Evolutionary conservation across 2,797 vertebrate genomes (phyloP).

Genomic region (Chlorospingus semifuscus): DNA sequence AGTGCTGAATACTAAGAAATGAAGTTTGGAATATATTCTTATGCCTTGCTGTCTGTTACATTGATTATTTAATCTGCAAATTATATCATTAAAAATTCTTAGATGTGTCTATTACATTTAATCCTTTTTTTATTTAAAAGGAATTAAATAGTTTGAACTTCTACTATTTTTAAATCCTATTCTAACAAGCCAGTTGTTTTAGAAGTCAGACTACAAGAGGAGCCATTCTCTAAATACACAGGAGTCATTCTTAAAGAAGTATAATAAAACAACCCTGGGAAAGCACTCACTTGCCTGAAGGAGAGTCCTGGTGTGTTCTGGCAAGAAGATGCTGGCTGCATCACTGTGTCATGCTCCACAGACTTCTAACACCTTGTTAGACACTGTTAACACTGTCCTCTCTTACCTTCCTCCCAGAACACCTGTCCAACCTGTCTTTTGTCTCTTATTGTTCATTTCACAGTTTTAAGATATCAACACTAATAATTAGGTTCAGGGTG

Average conservation of each 20-base stretch:
- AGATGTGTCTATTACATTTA: background rate
- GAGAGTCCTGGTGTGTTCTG: background rate
- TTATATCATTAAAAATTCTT: background rate
- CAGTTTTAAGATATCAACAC: constrained; percentile 25
- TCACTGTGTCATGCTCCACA: background rate
- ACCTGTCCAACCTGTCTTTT: background rate
- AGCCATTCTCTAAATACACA: background rate
- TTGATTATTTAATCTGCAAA: background rate
- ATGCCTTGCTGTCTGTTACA: background rate
- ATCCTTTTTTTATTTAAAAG: background rate
- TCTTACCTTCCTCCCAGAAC: background rate
- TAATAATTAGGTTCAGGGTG: constrained; percentile 44
- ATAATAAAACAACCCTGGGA: background rate
- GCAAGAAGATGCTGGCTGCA: background rate
- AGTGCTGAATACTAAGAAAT: background rate
- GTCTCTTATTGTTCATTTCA: constrained; percentile 39
- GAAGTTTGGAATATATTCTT: background rate
- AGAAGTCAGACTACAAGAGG: background rate
- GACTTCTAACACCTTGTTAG: background rate
- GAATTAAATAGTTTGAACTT: background rate
- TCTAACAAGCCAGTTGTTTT: background rate
- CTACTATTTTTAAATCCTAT: background rate
- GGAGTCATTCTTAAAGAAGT: background rate
- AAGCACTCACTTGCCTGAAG: background rate
- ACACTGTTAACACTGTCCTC: background rate